Percentiles rank a stretch among this genome's conserved stretches.
Conservation (phyloP, 2,113 vertebrate species). For the Anthoscopus minutus region DNA sequence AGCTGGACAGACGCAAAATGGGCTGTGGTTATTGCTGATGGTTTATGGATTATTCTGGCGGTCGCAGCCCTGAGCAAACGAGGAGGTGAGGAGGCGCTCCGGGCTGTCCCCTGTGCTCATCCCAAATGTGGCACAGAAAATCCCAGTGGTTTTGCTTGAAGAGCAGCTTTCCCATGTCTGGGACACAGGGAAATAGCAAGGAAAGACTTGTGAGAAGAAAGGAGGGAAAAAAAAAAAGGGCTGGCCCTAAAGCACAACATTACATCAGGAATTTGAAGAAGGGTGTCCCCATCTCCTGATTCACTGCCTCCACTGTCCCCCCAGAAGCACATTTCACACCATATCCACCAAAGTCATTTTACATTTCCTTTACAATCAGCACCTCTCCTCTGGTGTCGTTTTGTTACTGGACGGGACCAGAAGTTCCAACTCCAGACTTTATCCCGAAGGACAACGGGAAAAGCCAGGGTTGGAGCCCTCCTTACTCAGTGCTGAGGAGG, state of each 20-base stretch:
- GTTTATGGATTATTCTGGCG: background rate
- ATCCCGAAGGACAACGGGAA: background rate
- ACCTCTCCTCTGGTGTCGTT: background rate
- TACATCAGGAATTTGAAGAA: background rate
- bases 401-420: background rate
- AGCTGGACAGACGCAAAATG: background rate
- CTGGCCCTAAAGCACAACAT: accelerated
- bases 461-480: background rate
- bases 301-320: accelerated
- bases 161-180: background rate
- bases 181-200: background rate
- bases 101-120: background rate
- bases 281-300: background rate
- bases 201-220: background rate
- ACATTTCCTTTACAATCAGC: background rate
- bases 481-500: background rate
- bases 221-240: background rate
- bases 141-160: accelerated
- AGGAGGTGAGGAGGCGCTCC: background rate
- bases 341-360: too few species aligned
- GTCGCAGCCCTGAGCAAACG: background rate
- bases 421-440: background rate
- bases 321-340: background rate
- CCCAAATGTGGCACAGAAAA: background rate
- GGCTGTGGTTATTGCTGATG: too few species aligned